Evolutionary conservation across 2,888 invertebrate species (phyloP).

Genomic region (Laspeyria flexula): DNA sequence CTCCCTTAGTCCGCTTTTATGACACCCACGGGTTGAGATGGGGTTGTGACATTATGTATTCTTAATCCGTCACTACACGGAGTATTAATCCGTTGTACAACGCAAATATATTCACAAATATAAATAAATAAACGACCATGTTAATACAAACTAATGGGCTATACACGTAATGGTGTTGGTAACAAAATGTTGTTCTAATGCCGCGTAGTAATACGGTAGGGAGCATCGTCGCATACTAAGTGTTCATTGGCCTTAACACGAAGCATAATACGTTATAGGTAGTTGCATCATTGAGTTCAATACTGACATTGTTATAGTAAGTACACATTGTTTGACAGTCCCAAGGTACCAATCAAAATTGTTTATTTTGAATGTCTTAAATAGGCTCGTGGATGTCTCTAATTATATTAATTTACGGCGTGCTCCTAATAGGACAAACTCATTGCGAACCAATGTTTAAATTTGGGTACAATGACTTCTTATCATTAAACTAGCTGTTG

Average conservation of each 20-base stretch:
- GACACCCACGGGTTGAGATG: too few relatives aligned
- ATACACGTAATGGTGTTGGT: slow-evolving; percentile 6
- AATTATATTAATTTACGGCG: too few relatives aligned
- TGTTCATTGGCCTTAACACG: slow-evolving; percentile 31
- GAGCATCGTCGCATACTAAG: slow-evolving; percentile 26
- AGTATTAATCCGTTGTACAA: too few relatives aligned
- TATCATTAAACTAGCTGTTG: too few relatives aligned
- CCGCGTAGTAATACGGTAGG: slow-evolving; percentile 16
- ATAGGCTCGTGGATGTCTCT: not conserved
- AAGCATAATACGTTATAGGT: slow-evolving; percentile 6
- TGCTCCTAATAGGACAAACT: too few relatives aligned
- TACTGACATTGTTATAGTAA: slow-evolving; percentile 23
- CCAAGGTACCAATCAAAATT: not conserved
- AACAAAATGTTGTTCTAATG: slow-evolving; percentile 32
- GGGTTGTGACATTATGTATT: too few relatives aligned
- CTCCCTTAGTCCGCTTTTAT: too few relatives aligned
- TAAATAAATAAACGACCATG: not conserved
- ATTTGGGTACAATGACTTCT: too few relatives aligned
- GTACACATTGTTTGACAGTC: slow-evolving; percentile 23
- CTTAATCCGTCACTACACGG: too few relatives aligned
- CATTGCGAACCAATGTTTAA: too few relatives aligned
- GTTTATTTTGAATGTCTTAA: not conserved
- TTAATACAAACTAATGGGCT: not conserved
- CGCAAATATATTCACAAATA: not conserved
- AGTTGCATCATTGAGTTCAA: slow-evolving; percentile 26